phyloP scores from a whole-genome alignment of 2,888 invertebrate species.

The Xanthia togata region DNA sequence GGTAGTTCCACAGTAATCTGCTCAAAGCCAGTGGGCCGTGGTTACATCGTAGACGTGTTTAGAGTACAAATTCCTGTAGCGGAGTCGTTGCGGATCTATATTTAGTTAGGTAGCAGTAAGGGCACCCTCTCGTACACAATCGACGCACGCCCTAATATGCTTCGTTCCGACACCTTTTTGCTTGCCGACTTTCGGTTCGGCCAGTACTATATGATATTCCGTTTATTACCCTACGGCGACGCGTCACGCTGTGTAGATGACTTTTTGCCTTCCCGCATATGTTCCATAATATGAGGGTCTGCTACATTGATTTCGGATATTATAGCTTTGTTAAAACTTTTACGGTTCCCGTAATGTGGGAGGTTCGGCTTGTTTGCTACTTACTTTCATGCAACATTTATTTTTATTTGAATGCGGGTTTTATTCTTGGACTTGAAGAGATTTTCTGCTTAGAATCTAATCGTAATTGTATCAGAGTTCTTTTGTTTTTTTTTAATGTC shows the following conservation, averaged over 20 bases:
- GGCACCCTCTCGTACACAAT: conserved; percentile 75
- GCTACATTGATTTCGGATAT: conserved; percentile 75
- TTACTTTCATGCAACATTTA: conserved; percentile 21
- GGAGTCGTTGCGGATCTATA: conserved; percentile 80
- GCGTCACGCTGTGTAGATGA: conserved; percentile 69
- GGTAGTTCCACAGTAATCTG: conserved; percentile 63
- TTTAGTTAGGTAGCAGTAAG: conserved; percentile 79
- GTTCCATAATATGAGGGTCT: conserved; percentile 76
- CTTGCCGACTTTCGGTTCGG: conserved; percentile 73
- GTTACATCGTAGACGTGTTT: conserved; percentile 76
- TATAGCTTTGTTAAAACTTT: conserved; percentile 73
- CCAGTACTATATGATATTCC: conserved; percentile 81
- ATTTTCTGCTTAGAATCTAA: conserved; percentile 18
- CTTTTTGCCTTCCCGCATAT: conserved; percentile 84
- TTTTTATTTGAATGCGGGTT: conserved; percentile 33
- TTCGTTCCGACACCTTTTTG: conserved; percentile 75
- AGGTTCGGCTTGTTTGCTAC: conserved; percentile 47
- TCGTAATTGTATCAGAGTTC: conserved; percentile 14
- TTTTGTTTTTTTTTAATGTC: conserved; percentile 24
- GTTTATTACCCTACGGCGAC: conserved; percentile 76
- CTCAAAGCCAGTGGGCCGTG: conserved; percentile 65
- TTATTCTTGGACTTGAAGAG: not conserved
- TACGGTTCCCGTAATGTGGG: conserved; percentile 62
- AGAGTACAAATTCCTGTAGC: conserved; percentile 80
- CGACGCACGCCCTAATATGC: conserved; percentile 71